Base-by-base conservation (phyloP, 2,797 vertebrate species). In the Acrocephalus scirpaceus region DNA sequence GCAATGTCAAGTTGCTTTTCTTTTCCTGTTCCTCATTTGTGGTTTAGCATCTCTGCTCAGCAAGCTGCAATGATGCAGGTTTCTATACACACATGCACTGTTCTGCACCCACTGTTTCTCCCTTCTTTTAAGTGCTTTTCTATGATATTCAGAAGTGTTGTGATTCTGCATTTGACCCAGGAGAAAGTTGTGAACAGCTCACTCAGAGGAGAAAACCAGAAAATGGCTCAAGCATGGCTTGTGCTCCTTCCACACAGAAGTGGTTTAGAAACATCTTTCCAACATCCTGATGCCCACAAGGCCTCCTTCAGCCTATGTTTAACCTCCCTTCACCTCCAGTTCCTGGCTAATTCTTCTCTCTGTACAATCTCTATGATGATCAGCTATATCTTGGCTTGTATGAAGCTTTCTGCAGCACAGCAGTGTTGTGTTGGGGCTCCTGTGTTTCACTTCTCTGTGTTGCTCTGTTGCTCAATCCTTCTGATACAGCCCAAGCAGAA, bases 391-490 rank as follows among this genome's bases (percentile, higher is more conserved):
- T 87, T 14, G 60, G 38, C 20, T 64, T 47, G 29, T 14, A 10
- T 48, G 50, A 85, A 53, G 58, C 38, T 21, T 78, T 67, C 58
- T 87, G 78, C 54, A 81, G 12, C 12, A 8, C 42, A 88, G 74
- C 9, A 61, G 16, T 13, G 9, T 23, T 38, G 19, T 64, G 16
- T 65, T 29, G 44, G 54, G 26, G 47, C 26, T 93, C 56, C 56
- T 1, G 1, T 45, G 13, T 70, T 93, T 69, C 44, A 34, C 30
- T 42, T 62, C 45, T 45, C 44, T 1, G 0, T 12, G 25, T 57
- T 93, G 34, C 42, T 71, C 40, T 4, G 1, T 30, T 54, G 10
- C 25, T 29, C 0, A 0, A 44, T 60, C 29, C 48, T 7, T 36
- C 77, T 44, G 38, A n/a, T 17, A 27, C 3, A 58, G 16, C 14